Evolutionary conservation across 2,113 vertebrate species (phyloP).

Genomic region (Sapayoa aenigma): DNA sequence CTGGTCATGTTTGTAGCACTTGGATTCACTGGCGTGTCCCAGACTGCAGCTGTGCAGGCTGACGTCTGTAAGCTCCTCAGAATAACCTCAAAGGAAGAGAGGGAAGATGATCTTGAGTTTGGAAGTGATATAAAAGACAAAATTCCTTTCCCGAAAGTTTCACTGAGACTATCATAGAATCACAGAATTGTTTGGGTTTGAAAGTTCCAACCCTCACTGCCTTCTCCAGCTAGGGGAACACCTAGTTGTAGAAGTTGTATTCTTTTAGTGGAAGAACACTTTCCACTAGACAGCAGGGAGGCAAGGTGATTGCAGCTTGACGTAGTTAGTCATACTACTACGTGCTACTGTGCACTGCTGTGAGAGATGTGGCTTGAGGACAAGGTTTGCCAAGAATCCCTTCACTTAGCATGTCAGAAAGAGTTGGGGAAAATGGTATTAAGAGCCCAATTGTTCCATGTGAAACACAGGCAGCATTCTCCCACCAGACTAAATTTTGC

Average conservation of each 20-base stretch:
- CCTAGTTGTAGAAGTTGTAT: too few species aligned
- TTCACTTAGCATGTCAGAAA: background rate
- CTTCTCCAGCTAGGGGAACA: too few species aligned
- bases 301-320: background rate
- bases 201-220: too few species aligned
- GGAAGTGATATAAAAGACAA: too few species aligned
- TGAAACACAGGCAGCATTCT: background rate
- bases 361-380: background rate
- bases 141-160: too few species aligned
- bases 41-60: background rate
- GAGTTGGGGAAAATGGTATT: background rate
- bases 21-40: background rate
- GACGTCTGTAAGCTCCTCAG: background rate
- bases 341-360: background rate
- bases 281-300: background rate
- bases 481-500: background rate
- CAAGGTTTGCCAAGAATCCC: background rate
- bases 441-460: background rate
- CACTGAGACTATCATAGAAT: too few species aligned
- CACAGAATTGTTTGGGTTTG: too few species aligned
- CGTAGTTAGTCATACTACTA: background rate
- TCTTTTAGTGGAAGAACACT: too few species aligned
- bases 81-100: background rate
- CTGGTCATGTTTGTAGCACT: accelerated
- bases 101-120: background rate